Conservation (phyloP, 2,888 invertebrate species). For the Athripsodes cinereus region DNA sequence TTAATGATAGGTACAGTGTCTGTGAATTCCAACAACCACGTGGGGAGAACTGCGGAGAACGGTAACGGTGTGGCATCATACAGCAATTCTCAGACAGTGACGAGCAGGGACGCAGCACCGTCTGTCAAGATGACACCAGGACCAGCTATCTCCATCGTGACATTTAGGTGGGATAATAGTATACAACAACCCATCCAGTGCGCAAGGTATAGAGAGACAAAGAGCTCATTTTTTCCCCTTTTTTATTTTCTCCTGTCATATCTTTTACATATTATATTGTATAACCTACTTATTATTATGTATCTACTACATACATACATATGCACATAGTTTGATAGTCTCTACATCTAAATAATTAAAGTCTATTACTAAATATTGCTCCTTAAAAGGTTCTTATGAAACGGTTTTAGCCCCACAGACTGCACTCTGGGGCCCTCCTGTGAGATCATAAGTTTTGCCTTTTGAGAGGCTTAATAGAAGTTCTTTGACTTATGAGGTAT, state of each 20-base stretch:
- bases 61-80: constrained; percentile 36
- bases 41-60: constrained; percentile 37
- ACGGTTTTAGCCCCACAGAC: too few relatives aligned
- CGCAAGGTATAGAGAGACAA: constrained; percentile 63
- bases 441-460: too few relatives aligned
- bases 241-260: constrained; percentile 28
- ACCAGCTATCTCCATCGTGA: constrained; percentile 83
- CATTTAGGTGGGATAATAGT: constrained; percentile 78
- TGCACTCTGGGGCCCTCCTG: too few relatives aligned
- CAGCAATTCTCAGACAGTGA: neutral
- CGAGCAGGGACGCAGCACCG: constrained; percentile 34
- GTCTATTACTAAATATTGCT: too few relatives aligned
- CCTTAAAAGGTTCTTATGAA: too few relatives aligned
- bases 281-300: too few relatives aligned
- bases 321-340: too few relatives aligned
- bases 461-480: too few relatives aligned
- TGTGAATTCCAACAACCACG: constrained; percentile 22
- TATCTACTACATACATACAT: too few relatives aligned
- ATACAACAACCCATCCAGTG: constrained; percentile 49
- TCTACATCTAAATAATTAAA: too few relatives aligned
- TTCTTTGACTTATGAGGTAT: too few relatives aligned
- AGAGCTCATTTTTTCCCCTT: constrained; percentile 42
- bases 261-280: too few relatives aligned
- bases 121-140: constrained; percentile 50
- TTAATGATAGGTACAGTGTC: constrained; percentile 15